Evolutionary conservation across 2,888 invertebrate genomes (phyloP), one percentile per base, ranked within the genome.

Genomic region (Ichneumoninae sp.): DNA sequence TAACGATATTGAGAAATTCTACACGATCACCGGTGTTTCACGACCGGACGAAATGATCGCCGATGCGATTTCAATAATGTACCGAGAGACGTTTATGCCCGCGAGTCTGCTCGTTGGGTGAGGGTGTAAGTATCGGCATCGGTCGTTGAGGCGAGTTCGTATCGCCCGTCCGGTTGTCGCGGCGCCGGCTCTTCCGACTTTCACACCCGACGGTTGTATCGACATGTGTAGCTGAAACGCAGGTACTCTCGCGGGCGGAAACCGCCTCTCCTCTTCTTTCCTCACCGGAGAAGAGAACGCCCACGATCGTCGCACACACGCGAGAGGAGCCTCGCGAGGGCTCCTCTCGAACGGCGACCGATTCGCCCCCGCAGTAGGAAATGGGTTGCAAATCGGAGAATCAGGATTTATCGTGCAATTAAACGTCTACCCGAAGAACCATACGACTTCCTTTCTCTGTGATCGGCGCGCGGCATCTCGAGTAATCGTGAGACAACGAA

Each of bases 341-440:
- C 30, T 36, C 80, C 82, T 71, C 71, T 68, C 75, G 71, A 47
- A 75, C 85, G 75, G 77, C 85, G 65, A 81, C 66, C 85, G 86
- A 70, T 79, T 78, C 93, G 92, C 93, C 93, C 92, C 92, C 93
- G 93, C 93, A 93, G 89, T 91, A 92, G 93, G 92, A 93, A 93
- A 93, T 93, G 92, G 92, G 91, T 92, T 92, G 93, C 91, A 91
- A 92, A 93, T 93, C 93, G 93, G 89, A 91, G 92, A 93, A 92
- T 91, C 91, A 90, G 90, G 92, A 93, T 94, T 93, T 93, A 94
- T 93, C 92, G 91, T 90, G 91, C 93, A 93, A 94, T 93, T 93
- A 92, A 91, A 91, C 88, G 90, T 91, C 87, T 91, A 74, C 75
- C 89, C 85, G 88, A 74, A 52, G 75, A 63, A 76, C 57, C 75